Evolutionary conservation across 2,797 vertebrate species (phyloP).

Genomic region (Triplophysa yarkandensis): DNA sequence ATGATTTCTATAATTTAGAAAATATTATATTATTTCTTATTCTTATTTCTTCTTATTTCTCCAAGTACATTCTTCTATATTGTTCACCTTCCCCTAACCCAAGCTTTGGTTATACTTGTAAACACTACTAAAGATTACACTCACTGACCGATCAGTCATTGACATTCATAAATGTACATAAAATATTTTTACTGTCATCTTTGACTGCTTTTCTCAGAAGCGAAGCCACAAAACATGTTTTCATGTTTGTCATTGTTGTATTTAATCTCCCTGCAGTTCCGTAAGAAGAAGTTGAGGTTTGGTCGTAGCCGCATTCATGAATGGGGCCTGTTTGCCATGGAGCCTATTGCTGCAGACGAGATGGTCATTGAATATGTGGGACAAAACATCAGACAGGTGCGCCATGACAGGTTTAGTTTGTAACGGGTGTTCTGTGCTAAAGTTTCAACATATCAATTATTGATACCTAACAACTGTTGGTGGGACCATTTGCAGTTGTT

Average conservation of each 20-base stretch:
- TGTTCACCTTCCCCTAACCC: too few species aligned
- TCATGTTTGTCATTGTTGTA: not conserved
- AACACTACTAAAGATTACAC: not conserved
- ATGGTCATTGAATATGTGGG: slow-evolving; percentile 97
- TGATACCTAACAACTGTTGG: not conserved
- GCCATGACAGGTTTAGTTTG: not conserved
- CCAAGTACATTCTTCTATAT: too few species aligned
- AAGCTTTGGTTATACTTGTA: not conserved
- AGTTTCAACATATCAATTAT: not conserved
- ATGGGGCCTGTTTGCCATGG: slow-evolving; percentile 94
- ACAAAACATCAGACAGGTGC: slow-evolving; percentile 92
- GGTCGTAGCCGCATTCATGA: slow-evolving; percentile 92
- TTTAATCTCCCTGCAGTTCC: slow-evolving; percentile 75
- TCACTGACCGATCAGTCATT: too few species aligned
- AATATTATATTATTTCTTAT: too few species aligned
- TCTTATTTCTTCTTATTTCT: too few species aligned
- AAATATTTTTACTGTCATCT: not conserved
- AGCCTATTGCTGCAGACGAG: slow-evolving; percentile 91
- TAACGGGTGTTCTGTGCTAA: not conserved
- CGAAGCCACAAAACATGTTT: not conserved
- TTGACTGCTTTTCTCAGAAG: not conserved
- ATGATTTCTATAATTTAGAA: too few species aligned
- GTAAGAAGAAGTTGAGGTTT: slow-evolving; percentile 90
- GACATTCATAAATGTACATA: not conserved
- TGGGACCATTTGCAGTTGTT: not conserved